Evolutionary conservation across 1,140 invertebrate species (phyloP).

Genomic region (Heliothis virescens): DNA sequence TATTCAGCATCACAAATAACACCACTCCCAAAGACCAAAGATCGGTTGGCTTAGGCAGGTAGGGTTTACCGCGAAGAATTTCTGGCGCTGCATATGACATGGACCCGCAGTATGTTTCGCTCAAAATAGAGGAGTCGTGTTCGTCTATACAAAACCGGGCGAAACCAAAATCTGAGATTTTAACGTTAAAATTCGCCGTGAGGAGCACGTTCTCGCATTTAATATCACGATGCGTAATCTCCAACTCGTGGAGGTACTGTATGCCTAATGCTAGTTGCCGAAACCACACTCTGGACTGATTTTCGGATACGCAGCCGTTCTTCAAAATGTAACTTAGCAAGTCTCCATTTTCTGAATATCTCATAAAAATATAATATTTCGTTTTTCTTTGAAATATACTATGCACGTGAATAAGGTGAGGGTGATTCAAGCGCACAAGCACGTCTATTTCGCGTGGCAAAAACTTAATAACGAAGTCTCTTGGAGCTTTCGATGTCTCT

Average conservation of each 20-base stretch:
- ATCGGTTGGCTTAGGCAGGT: slow-evolving; percentile 88
- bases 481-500: slow-evolving; percentile 89
- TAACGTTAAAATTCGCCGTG: slow-evolving; percentile 90
- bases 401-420: slow-evolving; percentile 90
- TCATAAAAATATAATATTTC: slow-evolving; percentile 91
- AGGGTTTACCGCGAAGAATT: slow-evolving; percentile 88
- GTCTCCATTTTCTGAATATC: slow-evolving; percentile 89
- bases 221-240: slow-evolving; percentile 91
- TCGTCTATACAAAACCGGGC: slow-evolving; percentile 85
- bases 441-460: slow-evolving; percentile 92
- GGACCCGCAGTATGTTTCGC: slow-evolving; percentile 91
- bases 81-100: slow-evolving; percentile 91
- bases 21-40: slow-evolving; percentile 91
- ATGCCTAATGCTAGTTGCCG: slow-evolving; percentile 89
- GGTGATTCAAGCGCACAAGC: slow-evolving; percentile 90
- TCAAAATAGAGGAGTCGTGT: slow-evolving; percentile 85
- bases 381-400: slow-evolving; percentile 89
- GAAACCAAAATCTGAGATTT: slow-evolving; percentile 94
- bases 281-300: slow-evolving; percentile 89
- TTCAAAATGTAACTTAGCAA: slow-evolving; percentile 88
- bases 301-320: slow-evolving; percentile 88
- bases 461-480: slow-evolving; percentile 92
- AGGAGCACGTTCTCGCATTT: slow-evolving; percentile 94
- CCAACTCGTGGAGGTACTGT: slow-evolving; percentile 90
- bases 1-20: slow-evolving; percentile 91